Evolutionary conservation across 2,797 vertebrate species (phyloP).

Genomic region (Clarias pachynema): DNA sequence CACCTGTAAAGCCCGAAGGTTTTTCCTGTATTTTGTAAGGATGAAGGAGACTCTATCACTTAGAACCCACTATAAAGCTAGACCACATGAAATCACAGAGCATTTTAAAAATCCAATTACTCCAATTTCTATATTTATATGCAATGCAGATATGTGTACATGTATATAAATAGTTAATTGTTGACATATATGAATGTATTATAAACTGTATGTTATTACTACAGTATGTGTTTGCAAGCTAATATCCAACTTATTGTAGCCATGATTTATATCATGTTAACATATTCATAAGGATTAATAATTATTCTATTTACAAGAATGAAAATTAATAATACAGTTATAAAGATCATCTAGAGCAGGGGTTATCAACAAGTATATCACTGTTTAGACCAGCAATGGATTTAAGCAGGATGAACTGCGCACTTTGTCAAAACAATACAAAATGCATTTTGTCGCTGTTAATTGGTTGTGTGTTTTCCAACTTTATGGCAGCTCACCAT

Average conservation of each 20-base stretch:
- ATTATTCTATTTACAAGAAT: too few species aligned
- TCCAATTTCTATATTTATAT: slow-evolving; percentile 73
- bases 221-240: slow-evolving; percentile 60
- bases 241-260: slow-evolving; percentile 47
- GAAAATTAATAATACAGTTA: neutral
- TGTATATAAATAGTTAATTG: slow-evolving; percentile 81
- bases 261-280: slow-evolving; percentile 51
- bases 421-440: neutral
- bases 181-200: slow-evolving; percentile 85
- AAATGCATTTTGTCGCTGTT: neutral
- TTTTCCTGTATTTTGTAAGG: slow-evolving; percentile 48
- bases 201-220: slow-evolving; percentile 77
- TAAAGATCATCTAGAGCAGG: slow-evolving; percentile 20
- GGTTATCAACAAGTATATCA: neutral
- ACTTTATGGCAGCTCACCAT: neutral
- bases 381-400: neutral
- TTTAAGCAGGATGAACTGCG: neutral
- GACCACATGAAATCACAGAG: slow-evolving; percentile 54
- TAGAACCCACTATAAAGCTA: slow-evolving; percentile 35
- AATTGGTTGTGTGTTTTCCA: neutral
- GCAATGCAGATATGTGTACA: slow-evolving; percentile 75
- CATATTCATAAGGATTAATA: slow-evolving; percentile 29
- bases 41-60: slow-evolving; percentile 33
- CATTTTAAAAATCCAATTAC: slow-evolving; percentile 73
- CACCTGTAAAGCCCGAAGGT: slow-evolving; percentile 24